Conservation (phyloP, 1,140 invertebrate species). For the Diachasmimorpha longicaudata region DNA sequence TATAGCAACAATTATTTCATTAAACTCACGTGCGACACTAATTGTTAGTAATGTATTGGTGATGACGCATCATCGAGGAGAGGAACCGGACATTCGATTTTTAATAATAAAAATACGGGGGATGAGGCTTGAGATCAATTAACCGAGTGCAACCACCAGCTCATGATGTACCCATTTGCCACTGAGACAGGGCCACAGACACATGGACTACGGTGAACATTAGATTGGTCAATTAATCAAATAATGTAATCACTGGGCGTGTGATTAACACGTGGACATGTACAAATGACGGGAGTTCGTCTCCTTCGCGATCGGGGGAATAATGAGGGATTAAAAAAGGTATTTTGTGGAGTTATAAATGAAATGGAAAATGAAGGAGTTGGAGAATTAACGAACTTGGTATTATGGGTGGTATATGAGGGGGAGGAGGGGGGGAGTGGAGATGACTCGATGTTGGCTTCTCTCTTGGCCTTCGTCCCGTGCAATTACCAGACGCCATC, state of each 20-base stretch:
- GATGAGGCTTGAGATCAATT: background rate
- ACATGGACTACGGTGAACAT: background rate
- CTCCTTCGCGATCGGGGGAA: background rate
- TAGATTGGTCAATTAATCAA: constrained; percentile 22
- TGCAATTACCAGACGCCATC: constrained; percentile 34
- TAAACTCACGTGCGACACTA: too few species aligned
- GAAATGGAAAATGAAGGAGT: constrained; percentile 1
- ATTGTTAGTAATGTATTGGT: too few species aligned
- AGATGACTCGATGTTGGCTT: background rate
- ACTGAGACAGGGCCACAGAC: too few species aligned
- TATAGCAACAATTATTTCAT: too few species aligned
- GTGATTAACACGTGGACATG: constrained; percentile 15
- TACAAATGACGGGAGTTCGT: constrained; percentile 8
- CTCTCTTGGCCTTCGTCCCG: constrained; percentile 10
- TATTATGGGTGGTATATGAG: constrained; percentile 2
- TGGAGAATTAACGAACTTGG: constrained; percentile 18
- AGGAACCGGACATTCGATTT: too few species aligned
- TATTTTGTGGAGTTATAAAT: background rate
- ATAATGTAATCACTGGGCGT: constrained; percentile 17
- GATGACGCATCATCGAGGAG: too few species aligned
- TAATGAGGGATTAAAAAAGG: background rate
- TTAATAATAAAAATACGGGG: too few species aligned
- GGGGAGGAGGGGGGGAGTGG: background rate
- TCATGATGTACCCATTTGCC: too few species aligned
- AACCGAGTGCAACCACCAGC: too few species aligned